Base-by-base conservation (phyloP, 2,113 vertebrate genomes). In the Morone chrysops region DNA sequence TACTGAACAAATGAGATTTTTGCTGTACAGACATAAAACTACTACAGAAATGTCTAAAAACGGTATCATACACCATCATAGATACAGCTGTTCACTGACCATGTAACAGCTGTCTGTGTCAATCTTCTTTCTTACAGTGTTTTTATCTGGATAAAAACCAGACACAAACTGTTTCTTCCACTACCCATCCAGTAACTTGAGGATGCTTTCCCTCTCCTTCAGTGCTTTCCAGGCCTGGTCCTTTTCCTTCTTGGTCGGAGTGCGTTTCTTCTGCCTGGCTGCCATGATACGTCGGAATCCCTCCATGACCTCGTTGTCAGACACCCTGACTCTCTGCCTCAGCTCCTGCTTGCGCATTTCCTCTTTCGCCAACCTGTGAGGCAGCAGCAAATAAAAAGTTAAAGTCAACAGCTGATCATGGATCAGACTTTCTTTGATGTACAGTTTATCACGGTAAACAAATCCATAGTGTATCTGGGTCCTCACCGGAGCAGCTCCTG, bases 211-310 rank as follows among this genome's bases (percentile, higher is more conserved):
- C 1, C 98, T 95, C 87, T 99, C 98, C 87, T 99, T 99, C 84
- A 99, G 93, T 0, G 97, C 97, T 87, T 99, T 99, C 98, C 97
- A 99, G 0, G 98, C 98, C 92, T 99, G 98, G 90, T 99, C 98
- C 70, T 99, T 99, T 90, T 99, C 98, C 88, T 99, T 99, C 93
- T 99, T 99, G 38, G 97, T 99, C 1, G 98, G 98, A 0, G 97
- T 99, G 77, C 98, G 97, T 89, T 99, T 99, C 96, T 99, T 99
- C 92, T 99, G 98, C 83, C 98, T 95, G 11, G 98, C 98, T 0
- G 97, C 98, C 98, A 99, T 99, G 94, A 99, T 99, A 91, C 98
- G 96, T n/a, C 98, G 96, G 90, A 99, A 99, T n/a, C 97, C 98
- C 0, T 99, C 98, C 98, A 99, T 99, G 80, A 99, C 98, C 84